Base-by-base conservation (phyloP, 2,888 invertebrate genomes). In the Pocota personata region DNA sequence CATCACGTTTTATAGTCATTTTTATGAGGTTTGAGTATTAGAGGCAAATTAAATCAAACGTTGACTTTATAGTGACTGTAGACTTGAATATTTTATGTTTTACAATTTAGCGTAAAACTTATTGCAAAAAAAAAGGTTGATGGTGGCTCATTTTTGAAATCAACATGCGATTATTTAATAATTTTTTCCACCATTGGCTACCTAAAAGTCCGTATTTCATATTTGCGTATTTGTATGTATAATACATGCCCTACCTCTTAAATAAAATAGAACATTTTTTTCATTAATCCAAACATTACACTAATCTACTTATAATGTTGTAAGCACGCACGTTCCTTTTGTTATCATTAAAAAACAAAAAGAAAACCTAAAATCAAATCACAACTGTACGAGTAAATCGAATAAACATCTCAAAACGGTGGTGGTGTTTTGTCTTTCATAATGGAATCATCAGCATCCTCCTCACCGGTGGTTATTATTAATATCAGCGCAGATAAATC, bases 401-500 rank as follows among this genome's bases (percentile, higher is more conserved):
- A 71, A 71, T n/a, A 48, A 58, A 40, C 40, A 58, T 67, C 48
- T 73, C 40, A 55, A 64, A 19, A 21, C 57, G 6, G 24, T 48
- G 24, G 58, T 60, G 57, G 57, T 69, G 50, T 75, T 48, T 75
- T 66, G 43, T 84, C 75, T 75, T 75, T 75, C 46, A 66, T 80
- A 76, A 84, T 73, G 58, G 60, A 57, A 67, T 79, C 79, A 75
- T 64, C 79, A 64, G 67, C 62, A 64, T 57, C 80, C 62, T 71
- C 80, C 58, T 66, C 75, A 46, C 69, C 48, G 35, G 43, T 69
- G 62, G 62, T 64, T 43, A 75, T 79, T 79, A 79, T 84, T 69
- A 75, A 75, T 79, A 79, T 84, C 79, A 69, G 64, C 69, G 43
- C 64, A 75, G 75, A 84, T 84, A 84, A 84, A 84, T 84, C 84